Base-by-base conservation (phyloP, 2,797 vertebrate species). In the Euphonia xanthogaster region DNA sequence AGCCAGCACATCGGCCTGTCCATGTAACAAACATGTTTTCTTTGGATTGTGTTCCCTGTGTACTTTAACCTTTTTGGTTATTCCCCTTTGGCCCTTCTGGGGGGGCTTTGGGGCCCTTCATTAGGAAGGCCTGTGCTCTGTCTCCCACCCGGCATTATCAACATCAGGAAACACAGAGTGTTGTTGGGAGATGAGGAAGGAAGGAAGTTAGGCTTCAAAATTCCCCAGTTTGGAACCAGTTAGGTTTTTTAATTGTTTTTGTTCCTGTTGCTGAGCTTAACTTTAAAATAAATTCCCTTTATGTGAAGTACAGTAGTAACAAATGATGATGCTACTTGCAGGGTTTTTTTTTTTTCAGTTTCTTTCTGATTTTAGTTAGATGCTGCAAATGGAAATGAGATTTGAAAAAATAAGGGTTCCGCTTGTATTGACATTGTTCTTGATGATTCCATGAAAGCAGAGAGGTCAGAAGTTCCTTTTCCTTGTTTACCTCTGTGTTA, bases 151-250 rank as follows among this genome's bases (percentile, higher is more conserved):
- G 0, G 16, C 3, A 1, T 54, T 70, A n/a, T 33, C 75, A 72
- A 33, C 40, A 17, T 50, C 60, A 63, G 67, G 71, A 89, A 94
- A 58, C 73, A 35, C 9, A 40, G 53, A 23, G 23, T 16, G 57
- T 18, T 67, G 25, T 17, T 77, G 84, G 57, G 61, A 50, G 71
- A 66, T 2, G 3, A 73, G 74, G 71, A 88, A 92, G 74, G 71
- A 88, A 92, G 84, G 67, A 94, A 89, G 72, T 65, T 31, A 20
- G 33, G 25, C 42, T 93, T 88, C 10, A 66, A 21, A 87, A 93
- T 87, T 54, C 50, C 54, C 37, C 45, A 58, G 4, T 74, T 85
- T 66, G 42, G 47, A 90, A 70, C 40, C 23, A 39, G 0, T 47
- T 76, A 10, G 22, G 3, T 0, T 2, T 9, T 51, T 55, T 53